Base-by-base conservation (phyloP, 2,797 vertebrate genomes). In the Lacerta agilis region DNA sequence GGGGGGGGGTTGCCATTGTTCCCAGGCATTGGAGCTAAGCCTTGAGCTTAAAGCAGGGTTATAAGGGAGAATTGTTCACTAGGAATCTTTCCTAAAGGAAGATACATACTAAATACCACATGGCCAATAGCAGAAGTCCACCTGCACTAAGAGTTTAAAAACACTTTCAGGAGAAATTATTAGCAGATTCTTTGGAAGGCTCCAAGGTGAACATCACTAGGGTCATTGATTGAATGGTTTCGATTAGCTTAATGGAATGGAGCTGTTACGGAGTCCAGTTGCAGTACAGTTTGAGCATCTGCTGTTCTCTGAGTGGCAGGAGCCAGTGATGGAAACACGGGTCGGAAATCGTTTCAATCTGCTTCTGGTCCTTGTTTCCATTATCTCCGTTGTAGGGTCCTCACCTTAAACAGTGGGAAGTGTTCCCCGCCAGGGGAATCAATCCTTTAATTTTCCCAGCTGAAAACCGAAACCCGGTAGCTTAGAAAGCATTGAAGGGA, bases 161-260 rank as follows among this genome's bases (percentile, higher is more conserved):
- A 49, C 82, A 36, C 23, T 23, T 29, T 81, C 7, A 79, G 69
- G 36, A 82, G 88, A 41, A 90, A 84, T 88, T 55, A 69, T 0
- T 4, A 36, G 11, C 36, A 0, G 18, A 9, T 81, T 89, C 81
- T 91, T 90, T 23, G 29, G 85, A 76, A 88, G 90, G 80, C 88
- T 38, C 76, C 61, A 72, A 2, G 0, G 0, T 76, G 89, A 17
- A 76, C 8, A 0, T 8, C 84, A 43, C 87, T 83, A 66, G 87
- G 84, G 86, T 92, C 94, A 80, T 23, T 88, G 92, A 67, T 82
- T 85, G 92, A 90, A 92, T 86, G 83, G 87, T 91, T 89, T 91
- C 49, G 76, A 86, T 91, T 91, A 86, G 83, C 86, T 82, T 91
- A 43, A 88, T 92, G 89, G 87, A 90, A n/a, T 0, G 3, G 86